phyloP scores from a whole-genome alignment of 2,797 vertebrate genomes.

The Cetoscarus ocellatus region DNA sequence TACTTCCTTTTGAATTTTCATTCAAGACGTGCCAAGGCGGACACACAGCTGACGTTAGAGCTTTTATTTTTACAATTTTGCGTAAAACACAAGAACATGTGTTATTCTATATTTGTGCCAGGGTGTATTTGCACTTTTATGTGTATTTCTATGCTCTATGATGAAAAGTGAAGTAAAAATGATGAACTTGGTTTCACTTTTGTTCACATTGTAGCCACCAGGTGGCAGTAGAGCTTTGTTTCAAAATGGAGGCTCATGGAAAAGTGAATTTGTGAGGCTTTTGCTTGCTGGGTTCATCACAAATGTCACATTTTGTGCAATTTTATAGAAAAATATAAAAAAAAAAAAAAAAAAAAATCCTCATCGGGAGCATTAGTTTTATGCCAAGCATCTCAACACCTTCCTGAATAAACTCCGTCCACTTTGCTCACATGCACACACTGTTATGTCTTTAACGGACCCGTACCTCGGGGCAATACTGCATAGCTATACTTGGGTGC shows the following conservation, averaged over 20 bases:
- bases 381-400: conserved; percentile 69
- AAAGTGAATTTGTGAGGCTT: neutral
- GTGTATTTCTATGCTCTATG: neutral
- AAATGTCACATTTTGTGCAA: neutral
- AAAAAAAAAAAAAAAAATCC: too few relatives aligned
- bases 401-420: conserved; percentile 74
- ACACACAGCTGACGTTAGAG: conserved; percentile 17
- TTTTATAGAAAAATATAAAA: too few relatives aligned
- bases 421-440: conserved; percentile 69
- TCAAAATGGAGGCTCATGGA: conserved; percentile 2
- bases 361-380: conserved; percentile 53
- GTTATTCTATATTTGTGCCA: conserved; percentile 19
- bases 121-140: conserved; percentile 6
- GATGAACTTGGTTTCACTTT: neutral
- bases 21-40: conserved; percentile 66
- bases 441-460: conserved; percentile 76
- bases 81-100: neutral
- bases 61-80: conserved; percentile 4
- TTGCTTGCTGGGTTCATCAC: neutral
- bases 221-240: conserved; percentile 74
- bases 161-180: conserved; percentile 18
- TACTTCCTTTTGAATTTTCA: conserved; percentile 26
- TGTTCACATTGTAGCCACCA: conserved; percentile 57
- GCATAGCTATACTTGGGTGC: conserved; percentile 77
- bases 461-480: conserved; percentile 72